Percentiles rank a stretch among this genome's conserved stretches.
Conservation (phyloP, 2,888 invertebrate species). For the Hypomecis punctinalis region DNA sequence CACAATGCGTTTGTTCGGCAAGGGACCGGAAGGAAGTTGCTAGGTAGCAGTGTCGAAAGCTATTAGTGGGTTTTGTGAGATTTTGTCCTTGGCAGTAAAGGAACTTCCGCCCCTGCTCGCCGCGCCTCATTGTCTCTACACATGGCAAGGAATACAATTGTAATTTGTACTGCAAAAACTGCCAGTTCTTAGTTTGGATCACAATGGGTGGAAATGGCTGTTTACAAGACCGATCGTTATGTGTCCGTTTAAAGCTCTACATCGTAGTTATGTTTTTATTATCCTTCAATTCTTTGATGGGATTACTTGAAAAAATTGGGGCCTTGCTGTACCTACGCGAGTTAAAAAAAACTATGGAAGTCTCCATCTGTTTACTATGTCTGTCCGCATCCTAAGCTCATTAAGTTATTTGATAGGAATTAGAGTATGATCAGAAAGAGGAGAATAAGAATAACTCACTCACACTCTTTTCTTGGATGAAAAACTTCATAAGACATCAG, state of each 20-base stretch:
- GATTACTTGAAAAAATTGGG: background rate
- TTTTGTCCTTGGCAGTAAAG: conserved; percentile 48
- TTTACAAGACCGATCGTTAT: conserved; percentile 49
- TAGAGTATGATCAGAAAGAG: too few relatives aligned
- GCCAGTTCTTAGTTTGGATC: conserved; percentile 44
- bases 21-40: conserved; percentile 63
- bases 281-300: background rate
- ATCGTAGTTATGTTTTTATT: conserved; percentile 18
- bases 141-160: conserved; percentile 51
- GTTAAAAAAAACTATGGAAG: too few relatives aligned
- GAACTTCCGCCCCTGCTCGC: conserved; percentile 45
- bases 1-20: conserved; percentile 45
- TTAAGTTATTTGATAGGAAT: too few relatives aligned
- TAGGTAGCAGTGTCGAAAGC: conserved; percentile 46
- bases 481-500: too few relatives aligned
- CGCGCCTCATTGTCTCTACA: conserved; percentile 44
- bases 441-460: too few relatives aligned
- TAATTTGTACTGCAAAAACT: conserved; percentile 49
- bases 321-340: background rate
- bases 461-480: too few relatives aligned
- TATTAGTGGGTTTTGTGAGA: conserved; percentile 48
- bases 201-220: conserved; percentile 57
- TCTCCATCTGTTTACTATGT: too few relatives aligned
- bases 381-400: too few relatives aligned
- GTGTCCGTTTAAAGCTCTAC: conserved; percentile 29